Evolutionary conservation across 2,888 invertebrate species (phyloP), one percentile per base, ranked within the genome.

Genomic region (Zelleria hepariella): DNA sequence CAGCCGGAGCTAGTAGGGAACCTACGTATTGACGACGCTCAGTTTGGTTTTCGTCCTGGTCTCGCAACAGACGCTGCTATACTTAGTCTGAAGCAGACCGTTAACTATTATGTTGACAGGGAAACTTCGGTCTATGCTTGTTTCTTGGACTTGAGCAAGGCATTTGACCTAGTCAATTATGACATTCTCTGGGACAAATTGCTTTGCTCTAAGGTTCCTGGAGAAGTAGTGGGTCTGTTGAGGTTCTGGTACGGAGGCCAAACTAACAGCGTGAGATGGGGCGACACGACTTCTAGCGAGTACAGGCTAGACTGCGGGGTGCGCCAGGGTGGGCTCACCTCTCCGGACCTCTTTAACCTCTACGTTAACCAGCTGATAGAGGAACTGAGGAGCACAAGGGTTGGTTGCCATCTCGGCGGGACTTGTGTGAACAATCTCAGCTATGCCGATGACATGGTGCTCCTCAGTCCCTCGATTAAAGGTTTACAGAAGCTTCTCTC

Each of bases 11-110:
- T 64, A 2, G 27, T 26, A 10, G 21, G 18, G 1, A 55, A 63
- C 4, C n/a, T 65, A 2, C n/a, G 20, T 0, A 32, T 64, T 8
- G 42, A 62, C 26, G 62, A 64, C 21, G 63, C 62, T 15, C 65
- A 66, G 62, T 66, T 66, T 65, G 64, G 63, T 27, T 66, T 63
- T 54, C 61, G 63, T 54, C 52, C 61, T 15, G 63, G 63, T 60
- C 60, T 64, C 48, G 63, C 64, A 47, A 64, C 63, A 1, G 66
- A 65, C 18, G 57, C 62, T 7, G 65, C 62, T 15, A 64, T 66
- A 25, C 47, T 66, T 0, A 59, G 62, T 20, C 32, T 65, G 5
- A 66, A 64, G 52, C 54, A 58, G 32, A 59, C 63, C 2, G 60
- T 63, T 6, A 53, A 60, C 5, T 58, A 63, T 23, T 61, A 63